A percentile compares a stretch with the other conserved stretches of the same genome.
Evolutionary conservation across 2,113 vertebrate genomes (phyloP).

Genomic region (Montifringilla adamsi): DNA sequence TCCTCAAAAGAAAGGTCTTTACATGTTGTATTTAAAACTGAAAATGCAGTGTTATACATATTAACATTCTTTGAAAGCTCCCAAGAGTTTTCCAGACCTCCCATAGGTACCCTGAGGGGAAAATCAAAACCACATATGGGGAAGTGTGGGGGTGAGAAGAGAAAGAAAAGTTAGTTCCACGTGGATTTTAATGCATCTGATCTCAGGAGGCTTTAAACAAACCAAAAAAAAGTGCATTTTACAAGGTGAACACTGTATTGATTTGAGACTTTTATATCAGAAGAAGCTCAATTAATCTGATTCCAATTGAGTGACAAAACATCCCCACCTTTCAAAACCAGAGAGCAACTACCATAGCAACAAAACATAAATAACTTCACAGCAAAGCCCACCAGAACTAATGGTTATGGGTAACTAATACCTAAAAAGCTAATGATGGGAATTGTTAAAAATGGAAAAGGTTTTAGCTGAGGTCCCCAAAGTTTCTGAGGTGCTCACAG

Average conservation of each 20-base stretch:
- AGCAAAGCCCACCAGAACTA: not conserved
- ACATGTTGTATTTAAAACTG: slow-evolving; percentile 15
- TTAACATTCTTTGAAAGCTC: slow-evolving; percentile 51
- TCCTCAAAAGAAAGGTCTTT: slow-evolving; percentile 14
- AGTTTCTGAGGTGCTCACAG: not conserved
- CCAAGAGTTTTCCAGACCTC: slow-evolving; percentile 51
- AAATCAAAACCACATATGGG: slow-evolving; percentile 57
- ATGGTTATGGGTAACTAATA: not conserved
- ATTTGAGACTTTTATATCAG: slow-evolving; percentile 26
- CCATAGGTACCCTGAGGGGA: slow-evolving; percentile 57
- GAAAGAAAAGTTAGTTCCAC: slow-evolving; percentile 17
- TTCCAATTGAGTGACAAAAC: not conserved
- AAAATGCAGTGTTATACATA: slow-evolving; percentile 35
- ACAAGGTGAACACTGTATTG: not conserved
- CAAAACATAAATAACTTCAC: not conserved
- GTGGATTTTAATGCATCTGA: slow-evolving; percentile 34
- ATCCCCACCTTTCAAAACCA: slow-evolving; percentile 3
- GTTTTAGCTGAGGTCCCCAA: not conserved
- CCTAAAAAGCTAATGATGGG: not conserved
- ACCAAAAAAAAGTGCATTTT: not conserved
- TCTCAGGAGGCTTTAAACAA: not conserved
- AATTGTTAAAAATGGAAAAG: not conserved
- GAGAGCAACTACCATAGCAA: not conserved
- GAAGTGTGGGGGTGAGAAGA: slow-evolving; percentile 53
- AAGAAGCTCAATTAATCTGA: slow-evolving; percentile 19